Percentiles rank a stretch among this genome's conserved stretches.
These are phyloP conservation scores for Cebus imitator DNA, from an alignment of 2,113 vertebrate species.

Conservation along the genomic window DNA sequence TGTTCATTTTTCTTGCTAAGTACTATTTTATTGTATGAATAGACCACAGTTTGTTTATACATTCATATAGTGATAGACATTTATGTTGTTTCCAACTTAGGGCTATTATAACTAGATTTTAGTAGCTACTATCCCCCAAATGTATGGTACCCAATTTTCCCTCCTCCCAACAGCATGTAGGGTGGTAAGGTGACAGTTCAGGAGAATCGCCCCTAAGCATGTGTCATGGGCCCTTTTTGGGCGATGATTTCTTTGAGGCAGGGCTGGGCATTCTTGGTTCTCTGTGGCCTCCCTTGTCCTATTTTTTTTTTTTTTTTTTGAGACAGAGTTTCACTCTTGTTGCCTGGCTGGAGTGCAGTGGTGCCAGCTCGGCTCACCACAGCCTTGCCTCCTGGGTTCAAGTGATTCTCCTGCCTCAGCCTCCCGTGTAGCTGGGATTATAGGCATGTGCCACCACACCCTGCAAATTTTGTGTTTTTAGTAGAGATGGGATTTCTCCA, in stretches of 20 bases:
- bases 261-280: not conserved
- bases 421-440: too few relatives aligned
- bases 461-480: too few relatives aligned
- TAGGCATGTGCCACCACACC: too few relatives aligned
- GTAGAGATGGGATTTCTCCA: too few relatives aligned
- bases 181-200: not conserved
- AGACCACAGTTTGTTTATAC: not conserved
- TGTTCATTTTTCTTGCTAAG: not conserved
- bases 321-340: too few relatives aligned
- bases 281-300: not conserved
- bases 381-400: too few relatives aligned
- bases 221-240: not conserved
- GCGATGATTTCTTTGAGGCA: not conserved
- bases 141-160: not conserved
- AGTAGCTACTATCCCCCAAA: not conserved
- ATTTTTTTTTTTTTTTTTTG: too few relatives aligned
- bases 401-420: too few relatives aligned
- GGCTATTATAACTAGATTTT: not conserved
- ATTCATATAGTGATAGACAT: not conserved
- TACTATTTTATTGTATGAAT: not conserved
- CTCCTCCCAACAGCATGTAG: not conserved
- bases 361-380: too few relatives aligned
- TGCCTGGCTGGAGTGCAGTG: too few relatives aligned
- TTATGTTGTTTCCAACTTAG: not conserved
- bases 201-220: not conserved